phyloP scores from a whole-genome alignment of 2,113 vertebrate species.

The Carassius carassius region DNA sequence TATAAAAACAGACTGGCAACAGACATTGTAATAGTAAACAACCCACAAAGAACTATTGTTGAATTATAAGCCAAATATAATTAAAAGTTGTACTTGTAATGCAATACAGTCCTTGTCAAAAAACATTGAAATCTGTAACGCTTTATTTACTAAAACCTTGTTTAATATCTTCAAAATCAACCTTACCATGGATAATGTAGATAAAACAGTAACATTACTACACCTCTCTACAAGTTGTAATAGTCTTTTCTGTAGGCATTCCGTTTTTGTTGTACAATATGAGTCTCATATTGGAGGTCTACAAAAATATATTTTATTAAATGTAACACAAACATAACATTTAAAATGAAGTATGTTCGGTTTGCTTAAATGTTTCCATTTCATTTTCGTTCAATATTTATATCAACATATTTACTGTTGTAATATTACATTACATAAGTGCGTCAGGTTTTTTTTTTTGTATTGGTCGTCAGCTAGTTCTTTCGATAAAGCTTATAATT shows the following conservation, averaged over 20 bases:
- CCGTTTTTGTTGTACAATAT: not conserved
- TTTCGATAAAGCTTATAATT: slow-evolving; percentile 2
- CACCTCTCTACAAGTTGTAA: not conserved
- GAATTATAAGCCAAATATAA: slow-evolving; percentile 10
- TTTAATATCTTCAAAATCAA: slow-evolving; percentile 8
- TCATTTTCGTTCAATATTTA: not conserved
- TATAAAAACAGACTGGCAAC: not conserved
- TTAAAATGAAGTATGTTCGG: not conserved
- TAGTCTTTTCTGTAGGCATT: not conserved
- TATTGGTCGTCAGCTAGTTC: not conserved
- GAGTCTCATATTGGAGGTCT: slow-evolving; percentile 10
- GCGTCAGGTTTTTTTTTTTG: not conserved
- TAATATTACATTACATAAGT: slow-evolving; percentile 29
- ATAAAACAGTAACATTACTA: not conserved
- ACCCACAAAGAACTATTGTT: slow-evolving; percentile 1
- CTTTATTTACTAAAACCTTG: slow-evolving; percentile 1
- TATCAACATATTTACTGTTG: not conserved
- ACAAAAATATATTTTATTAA: slow-evolving; percentile 41
- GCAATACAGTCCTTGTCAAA: not conserved
- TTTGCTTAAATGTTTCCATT: slow-evolving; percentile 21
- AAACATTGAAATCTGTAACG: not conserved
- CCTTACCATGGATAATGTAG: not conserved
- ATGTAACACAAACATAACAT: slow-evolving; percentile 19
- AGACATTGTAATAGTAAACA: not conserved
- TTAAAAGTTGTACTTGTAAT: not conserved